Evolutionary conservation across 37 sponge, comb jelly and placozoan species (phyloP), one percentile per base, ranked within the genome.

Genomic region (Dysidea cf. avara): DNA sequence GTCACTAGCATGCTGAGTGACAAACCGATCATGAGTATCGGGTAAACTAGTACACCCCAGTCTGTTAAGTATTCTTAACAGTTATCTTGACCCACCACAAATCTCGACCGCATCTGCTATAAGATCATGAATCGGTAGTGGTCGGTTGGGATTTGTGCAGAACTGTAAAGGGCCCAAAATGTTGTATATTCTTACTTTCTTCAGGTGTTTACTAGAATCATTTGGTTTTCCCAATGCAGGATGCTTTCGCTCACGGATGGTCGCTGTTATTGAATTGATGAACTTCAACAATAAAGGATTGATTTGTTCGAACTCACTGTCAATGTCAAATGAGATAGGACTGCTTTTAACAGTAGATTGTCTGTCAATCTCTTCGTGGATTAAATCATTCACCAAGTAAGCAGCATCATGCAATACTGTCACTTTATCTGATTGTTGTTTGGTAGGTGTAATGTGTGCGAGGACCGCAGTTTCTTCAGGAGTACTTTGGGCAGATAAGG

Each of bases 11-110:
- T 9, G 40, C 38, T 35, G 5, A 7, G 59, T 72, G 43, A 72
- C 73, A 72, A 72, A 72, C 1, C 39, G 7, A 55, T 72, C 73
- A 72, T 72, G 73, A 21, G 73, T 72, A 20, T 72, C 73, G 14
- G 73, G 3, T n/a, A 60, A 72, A 7, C 24, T 35, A n/a, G n/a
- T n/a, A n/a, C n/a, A n/a, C n/a, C n/a, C n/a, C n/a, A n/a, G n/a
- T n/a, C n/a, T n/a, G n/a, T 61, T 60, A 12, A 61, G 50, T 3
- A 74, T 61, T 9, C 33, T 60, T 28, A 74, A 26, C 5, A 74
- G 64, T 36, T 61, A 22, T 6, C 71, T 3, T 50, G 71, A 69
- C 1, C 75, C 75, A 14, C 75, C 75, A n/a, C n/a, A n/a, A n/a
- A n/a, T n/a, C n/a, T n/a, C n/a, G n/a, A n/a, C n/a, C n/a, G n/a